phyloP scores from a whole-genome alignment of 2,797 vertebrate species.

The Melopsittacus undulatus region DNA sequence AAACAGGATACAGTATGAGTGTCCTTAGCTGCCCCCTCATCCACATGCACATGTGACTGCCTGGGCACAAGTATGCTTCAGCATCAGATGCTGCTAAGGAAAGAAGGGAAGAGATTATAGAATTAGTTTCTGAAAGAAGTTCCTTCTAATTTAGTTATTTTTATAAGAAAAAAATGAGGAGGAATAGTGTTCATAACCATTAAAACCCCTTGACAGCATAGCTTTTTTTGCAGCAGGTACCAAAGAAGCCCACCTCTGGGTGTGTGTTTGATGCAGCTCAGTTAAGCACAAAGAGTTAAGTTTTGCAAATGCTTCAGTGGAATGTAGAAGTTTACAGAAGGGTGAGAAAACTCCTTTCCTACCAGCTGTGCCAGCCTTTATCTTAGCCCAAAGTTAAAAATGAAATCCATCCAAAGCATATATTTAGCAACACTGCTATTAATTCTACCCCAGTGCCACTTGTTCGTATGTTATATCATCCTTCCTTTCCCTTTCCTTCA shows the following conservation, averaged over 20 bases:
- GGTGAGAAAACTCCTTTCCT: neutral
- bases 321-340: neutral
- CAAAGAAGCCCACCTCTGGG: neutral
- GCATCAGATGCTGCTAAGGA: neutral
- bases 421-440: neutral
- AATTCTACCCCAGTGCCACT: neutral
- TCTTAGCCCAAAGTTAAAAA: conserved; percentile 1
- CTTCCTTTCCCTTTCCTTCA: neutral
- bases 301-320: neutral
- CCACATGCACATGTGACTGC: neutral
- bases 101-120: neutral
- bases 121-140: neutral
- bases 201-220: neutral
- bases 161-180: neutral
- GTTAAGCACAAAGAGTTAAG: neutral
- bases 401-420: neutral
- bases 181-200: neutral
- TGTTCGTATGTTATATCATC: neutral
- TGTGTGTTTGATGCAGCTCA: neutral
- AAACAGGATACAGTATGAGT: neutral
- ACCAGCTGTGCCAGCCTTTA: neutral
- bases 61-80: neutral
- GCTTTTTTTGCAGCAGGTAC: neutral
- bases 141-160: neutral
- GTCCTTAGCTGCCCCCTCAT: neutral